Evolutionary conservation across 23 tunicate species (phyloP), one percentile per base, ranked within the genome.

Genomic region (Ascidia mentula): DNA sequence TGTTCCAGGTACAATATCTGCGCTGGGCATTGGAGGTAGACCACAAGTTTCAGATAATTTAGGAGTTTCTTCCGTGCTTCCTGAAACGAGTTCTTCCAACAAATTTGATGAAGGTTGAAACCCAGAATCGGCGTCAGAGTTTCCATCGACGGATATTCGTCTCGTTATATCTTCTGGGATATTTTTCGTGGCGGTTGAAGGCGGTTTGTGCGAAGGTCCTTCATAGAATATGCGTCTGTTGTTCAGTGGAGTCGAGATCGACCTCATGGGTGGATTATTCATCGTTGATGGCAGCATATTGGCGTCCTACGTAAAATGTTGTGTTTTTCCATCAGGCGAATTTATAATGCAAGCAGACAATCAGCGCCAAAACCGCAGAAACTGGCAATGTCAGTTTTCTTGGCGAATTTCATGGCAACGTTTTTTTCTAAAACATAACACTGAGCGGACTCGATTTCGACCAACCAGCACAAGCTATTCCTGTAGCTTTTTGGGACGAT

Each of bases 61-160:
- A 37, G 73, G 73, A 0, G 73, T 34, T 31, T 46, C 73, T 59
- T 37, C 60, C 60, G 69, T 34, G 1, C 31, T 33, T 46, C 60
- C 69, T 17, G 60, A 37, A 28, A 59, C 73, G 42, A 79, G 34
- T 0, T 72, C 59, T 31, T 82, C 72, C 6, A 73, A 53, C 4
- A 77, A 70, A 45, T n/a, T 61, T n/a, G 18, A 13, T 59, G 87
- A 83, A 0, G 81, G 73, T 40, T 83, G 87, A 28, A 83, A 75
- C 6, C 87, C 87, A 38, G 80, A 73, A 40, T 83, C 87, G 8
- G 70, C 87, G 61, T 83, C 87, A 20, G 87, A 73, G 40, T 72
- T 83, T 60, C 38, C 35, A 36, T 83, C 87, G 0, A 22, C 36
- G 72, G 24, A 31, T 4, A 35, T 32, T 31, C 33, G 81, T 6